Base-by-base conservation (phyloP, 2,888 invertebrate genomes). In the Athetis lepigone region DNA sequence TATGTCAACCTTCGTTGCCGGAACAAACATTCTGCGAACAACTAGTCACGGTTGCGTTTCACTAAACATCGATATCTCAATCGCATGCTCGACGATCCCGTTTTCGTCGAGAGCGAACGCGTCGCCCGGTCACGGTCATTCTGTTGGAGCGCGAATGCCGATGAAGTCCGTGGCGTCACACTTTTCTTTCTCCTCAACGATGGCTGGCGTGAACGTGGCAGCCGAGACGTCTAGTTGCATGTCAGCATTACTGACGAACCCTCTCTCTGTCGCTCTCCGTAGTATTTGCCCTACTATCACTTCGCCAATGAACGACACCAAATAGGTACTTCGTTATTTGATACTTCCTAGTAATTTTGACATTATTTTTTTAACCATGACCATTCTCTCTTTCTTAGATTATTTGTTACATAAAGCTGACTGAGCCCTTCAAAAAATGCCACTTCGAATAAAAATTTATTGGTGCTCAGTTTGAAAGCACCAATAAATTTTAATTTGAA, bases 241-340 rank as follows among this genome's bases (percentile, higher is more conserved):
- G 68, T 60, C 59, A 61, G 46, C 71, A 54, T 43, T 80, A 81
- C 82, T 85, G 82, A 77, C 73, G 79, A 80, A 77, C 82, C 78
- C 88, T 88, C 88, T 89, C 89, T 89, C 88, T 85, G 33, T 33
- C 88, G 82, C 86, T 89, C 86, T 87, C 90, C 63, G 43, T 55
- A 63, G 45, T 65, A 76, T 71, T n/a, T 91, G 94, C 88, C 92
- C 93, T 93, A 93, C 93, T 93, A 92, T 93, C 92, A 91, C 93
- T 92, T 88, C 72, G 80, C 85, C 81, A 85, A 86, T 85, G 75
- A 72, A 76, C 67, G 64, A 84, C 87, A 89, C 85, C 87, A 86
- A 73, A 87, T 81, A n/a, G n/a, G n/a, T n/a, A 79, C 61, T 76
- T 80, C 62, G 81, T 75, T 79, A 82, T 80, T 77, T 73, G 76